phyloP scores from a whole-genome alignment of 2,888 invertebrate species.

The Scrobipalpa atriplicella region DNA sequence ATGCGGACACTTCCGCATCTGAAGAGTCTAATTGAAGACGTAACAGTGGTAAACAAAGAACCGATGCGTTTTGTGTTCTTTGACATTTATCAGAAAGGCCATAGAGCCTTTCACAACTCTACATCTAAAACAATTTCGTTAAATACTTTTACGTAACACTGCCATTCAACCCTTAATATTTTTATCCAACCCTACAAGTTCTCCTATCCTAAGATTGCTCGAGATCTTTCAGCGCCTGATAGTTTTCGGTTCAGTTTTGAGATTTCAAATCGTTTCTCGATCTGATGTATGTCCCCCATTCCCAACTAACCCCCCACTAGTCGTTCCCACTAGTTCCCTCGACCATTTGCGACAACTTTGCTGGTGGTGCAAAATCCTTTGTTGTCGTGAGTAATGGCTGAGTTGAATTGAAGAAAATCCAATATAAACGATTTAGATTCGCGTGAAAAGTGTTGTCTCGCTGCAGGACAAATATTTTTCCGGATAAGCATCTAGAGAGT shows the following conservation, averaged over 20 bases:
- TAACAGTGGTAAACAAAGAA: too few relatives aligned
- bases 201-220: conserved; percentile 17
- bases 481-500: conserved; percentile 1
- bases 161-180: neutral
- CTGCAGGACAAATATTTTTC: conserved; percentile 19
- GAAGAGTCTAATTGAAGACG: too few relatives aligned
- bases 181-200: conserved; percentile 26
- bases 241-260: conserved; percentile 45
- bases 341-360: conserved; percentile 2
- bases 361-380: conserved; percentile 22
- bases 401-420: conserved; percentile 20
- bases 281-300: conserved; percentile 14
- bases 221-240: conserved; percentile 43
- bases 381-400: neutral
- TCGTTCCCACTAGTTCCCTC: conserved; percentile 11
- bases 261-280: conserved; percentile 39
- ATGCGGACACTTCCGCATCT: too few relatives aligned
- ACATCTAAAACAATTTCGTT: neutral
- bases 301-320: conserved; percentile 1
- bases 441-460: conserved; percentile 19
- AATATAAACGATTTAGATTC: conserved; percentile 21
- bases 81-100: too few relatives aligned
- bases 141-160: neutral
- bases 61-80: too few relatives aligned
- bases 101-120: too few relatives aligned